These are phyloP conservation scores for Festucalex cinctus DNA, from an alignment of 2,113 vertebrate genomes.

Conservation along the genomic window DNA sequence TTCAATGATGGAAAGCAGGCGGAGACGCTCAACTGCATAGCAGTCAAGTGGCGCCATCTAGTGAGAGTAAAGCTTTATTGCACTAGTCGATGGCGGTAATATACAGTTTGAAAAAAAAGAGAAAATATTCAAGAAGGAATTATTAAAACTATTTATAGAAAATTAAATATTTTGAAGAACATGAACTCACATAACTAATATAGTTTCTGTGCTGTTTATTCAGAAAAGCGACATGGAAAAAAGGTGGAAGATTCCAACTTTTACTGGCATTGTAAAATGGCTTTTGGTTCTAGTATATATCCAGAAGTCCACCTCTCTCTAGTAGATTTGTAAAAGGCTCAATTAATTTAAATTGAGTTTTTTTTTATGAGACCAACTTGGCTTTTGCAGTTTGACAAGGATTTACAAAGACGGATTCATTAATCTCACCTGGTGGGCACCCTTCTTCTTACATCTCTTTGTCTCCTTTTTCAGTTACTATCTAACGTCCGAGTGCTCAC, in stretches of 20 bases:
- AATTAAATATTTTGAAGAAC: too few relatives aligned
- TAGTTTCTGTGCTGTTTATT: too few relatives aligned
- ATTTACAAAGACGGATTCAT: constrained; percentile 77
- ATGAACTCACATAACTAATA: too few relatives aligned
- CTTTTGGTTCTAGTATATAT: neutral
- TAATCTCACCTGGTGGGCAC: constrained; percentile 53
- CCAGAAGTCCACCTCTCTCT: constrained; percentile 9
- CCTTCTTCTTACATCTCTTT: constrained; percentile 47
- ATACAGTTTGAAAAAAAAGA: neutral
- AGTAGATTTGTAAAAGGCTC: constrained; percentile 57
- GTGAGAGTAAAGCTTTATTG: constrained; percentile 18
- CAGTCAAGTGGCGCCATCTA: constrained; percentile 57
- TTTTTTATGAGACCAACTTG: constrained; percentile 68
- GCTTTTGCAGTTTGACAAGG: constrained; percentile 68
- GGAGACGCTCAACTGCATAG: constrained; percentile 14
- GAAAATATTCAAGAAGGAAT: neutral
- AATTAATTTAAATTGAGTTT: constrained; percentile 76
- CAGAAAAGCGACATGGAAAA: too few relatives aligned
- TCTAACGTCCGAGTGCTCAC: too few relatives aligned
- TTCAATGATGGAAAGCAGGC: constrained; percentile 12
- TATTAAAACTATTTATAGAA: neutral
- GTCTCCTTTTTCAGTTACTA: constrained; percentile 56
- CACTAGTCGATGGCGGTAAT: neutral
- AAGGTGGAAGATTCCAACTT: too few relatives aligned
- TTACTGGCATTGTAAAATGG: neutral